phyloP scores from a whole-genome alignment of 2,113 vertebrate genomes.

The Azemiops feae region DNA sequence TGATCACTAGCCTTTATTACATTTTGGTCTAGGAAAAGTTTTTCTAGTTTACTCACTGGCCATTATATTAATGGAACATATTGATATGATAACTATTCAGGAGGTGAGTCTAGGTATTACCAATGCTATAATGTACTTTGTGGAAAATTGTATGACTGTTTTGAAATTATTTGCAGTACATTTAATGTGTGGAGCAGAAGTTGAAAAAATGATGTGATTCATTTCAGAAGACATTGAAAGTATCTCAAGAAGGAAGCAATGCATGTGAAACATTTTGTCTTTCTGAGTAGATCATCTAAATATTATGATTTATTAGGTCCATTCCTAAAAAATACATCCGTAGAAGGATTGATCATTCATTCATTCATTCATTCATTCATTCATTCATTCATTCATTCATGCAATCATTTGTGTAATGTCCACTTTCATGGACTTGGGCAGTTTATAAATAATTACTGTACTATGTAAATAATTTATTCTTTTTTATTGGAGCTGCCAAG shows the following conservation, averaged over 20 bases:
- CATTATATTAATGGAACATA: constrained; percentile 63
- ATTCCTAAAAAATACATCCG: constrained; percentile 20
- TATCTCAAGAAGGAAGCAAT: constrained; percentile 35
- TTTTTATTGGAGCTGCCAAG: neutral
- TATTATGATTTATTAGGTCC: constrained; percentile 13
- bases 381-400: neutral
- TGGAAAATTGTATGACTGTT: constrained; percentile 32
- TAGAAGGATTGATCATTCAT: neutral
- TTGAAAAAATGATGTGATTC: constrained; percentile 51
- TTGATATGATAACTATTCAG: constrained; percentile 58
- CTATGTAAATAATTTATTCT: constrained; percentile 17
- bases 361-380: too few relatives aligned
- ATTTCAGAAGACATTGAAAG: constrained; percentile 43
- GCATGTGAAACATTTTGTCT: constrained; percentile 28
- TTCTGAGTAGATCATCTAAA: constrained; percentile 36
- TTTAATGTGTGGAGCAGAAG: constrained; percentile 44
- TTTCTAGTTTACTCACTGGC: constrained; percentile 35
- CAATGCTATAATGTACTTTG: constrained; percentile 44
- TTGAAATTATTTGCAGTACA: constrained; percentile 57
- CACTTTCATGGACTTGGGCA: neutral
- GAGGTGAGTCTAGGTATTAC: constrained; percentile 27
- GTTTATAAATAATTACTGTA: neutral
- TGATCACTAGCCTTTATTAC: constrained; percentile 44
- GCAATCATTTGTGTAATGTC: neutral
- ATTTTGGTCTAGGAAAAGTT: constrained; percentile 49